Evolutionary conservation across 2,888 invertebrate genomes (phyloP).

Genomic region (Cylindroiulus punctatus): DNA sequence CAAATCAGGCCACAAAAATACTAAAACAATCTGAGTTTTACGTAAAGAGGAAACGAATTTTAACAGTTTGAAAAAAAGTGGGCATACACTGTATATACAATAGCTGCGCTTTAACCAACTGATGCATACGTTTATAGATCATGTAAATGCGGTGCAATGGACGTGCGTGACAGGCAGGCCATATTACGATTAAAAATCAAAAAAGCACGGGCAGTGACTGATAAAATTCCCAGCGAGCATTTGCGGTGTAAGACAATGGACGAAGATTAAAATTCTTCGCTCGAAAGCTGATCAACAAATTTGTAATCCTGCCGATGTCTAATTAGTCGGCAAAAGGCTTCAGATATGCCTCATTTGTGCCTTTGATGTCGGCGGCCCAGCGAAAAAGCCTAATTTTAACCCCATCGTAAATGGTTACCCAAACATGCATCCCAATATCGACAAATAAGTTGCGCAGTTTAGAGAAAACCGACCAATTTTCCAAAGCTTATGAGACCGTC

Average conservation of each 20-base stretch:
- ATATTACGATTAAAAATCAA: not conserved
- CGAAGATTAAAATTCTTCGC: not conserved
- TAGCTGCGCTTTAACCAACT: too few relatives aligned
- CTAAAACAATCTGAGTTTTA: too few relatives aligned
- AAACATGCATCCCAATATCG: not conserved
- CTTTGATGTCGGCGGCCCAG: not conserved
- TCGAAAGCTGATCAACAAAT: not conserved
- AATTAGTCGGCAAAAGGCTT: constrained; percentile 11
- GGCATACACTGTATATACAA: too few relatives aligned
- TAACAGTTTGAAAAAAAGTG: too few relatives aligned
- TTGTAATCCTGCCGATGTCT: not conserved
- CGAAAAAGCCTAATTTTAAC: not conserved
- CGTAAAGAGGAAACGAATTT: too few relatives aligned
- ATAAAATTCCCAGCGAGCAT: not conserved
- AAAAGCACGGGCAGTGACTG: not conserved
- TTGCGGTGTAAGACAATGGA: not conserved
- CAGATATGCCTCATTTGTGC: not conserved
- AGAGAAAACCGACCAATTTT: not conserved
- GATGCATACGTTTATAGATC: too few relatives aligned
- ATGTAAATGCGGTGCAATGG: not conserved
- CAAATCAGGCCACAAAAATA: too few relatives aligned
- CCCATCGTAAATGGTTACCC: constrained; percentile 13
- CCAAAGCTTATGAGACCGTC: not conserved
- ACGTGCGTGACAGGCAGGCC: not conserved
- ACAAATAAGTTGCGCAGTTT: not conserved